Base-by-base conservation (phyloP, 2,113 vertebrate genomes). In the Esox niger region DNA sequence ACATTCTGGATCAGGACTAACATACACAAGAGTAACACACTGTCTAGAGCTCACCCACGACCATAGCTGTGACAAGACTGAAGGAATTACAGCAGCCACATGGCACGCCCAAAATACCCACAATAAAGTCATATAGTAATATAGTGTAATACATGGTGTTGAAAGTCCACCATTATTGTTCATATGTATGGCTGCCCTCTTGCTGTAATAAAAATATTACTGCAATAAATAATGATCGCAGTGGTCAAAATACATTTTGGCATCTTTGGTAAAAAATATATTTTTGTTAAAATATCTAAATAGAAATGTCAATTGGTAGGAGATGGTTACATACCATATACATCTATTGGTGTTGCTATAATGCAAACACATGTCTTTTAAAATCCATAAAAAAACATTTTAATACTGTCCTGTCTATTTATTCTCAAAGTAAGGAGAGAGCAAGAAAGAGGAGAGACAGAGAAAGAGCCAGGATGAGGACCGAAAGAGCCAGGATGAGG, bases 241-340 rank as follows among this genome's bases (percentile, higher is more conserved):
- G 4, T 59, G 26, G 29, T 61, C n/a, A 58, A 73, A 49, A 62
- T 64, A 68, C 32, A 49, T 43, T 17, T 57, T 57, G 38, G 20
- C 69, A 17, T 87, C 87, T 91, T 90, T 91, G 87, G 82, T 75
- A 75, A 81, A 76, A 58, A 59, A 21, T 79, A 68, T 27, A 15
- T 33, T 64, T 31, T 6, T 73, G 23, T 20, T 0, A 2, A 0
- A 64, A 13, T 43, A 57, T 68, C 63, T 68, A 21, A 26, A 38
- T 13, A 49, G 17, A 49, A 15, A 52, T n/a, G n/a, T n/a, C n/a
- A n/a, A n/a, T 21, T 52, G 3, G 38, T 43, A 15, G 38, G 13
- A 43, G 17, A 52, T 52, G 47, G 47, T 52, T 43, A 43, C 38
- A 43, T 17, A 17, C 38, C 38, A 17, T 43, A 43, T 15, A 43